Evolutionary conservation across 2,113 vertebrate species (phyloP), one percentile per base, ranked within the genome.

Genomic region (Parus major): DNA sequence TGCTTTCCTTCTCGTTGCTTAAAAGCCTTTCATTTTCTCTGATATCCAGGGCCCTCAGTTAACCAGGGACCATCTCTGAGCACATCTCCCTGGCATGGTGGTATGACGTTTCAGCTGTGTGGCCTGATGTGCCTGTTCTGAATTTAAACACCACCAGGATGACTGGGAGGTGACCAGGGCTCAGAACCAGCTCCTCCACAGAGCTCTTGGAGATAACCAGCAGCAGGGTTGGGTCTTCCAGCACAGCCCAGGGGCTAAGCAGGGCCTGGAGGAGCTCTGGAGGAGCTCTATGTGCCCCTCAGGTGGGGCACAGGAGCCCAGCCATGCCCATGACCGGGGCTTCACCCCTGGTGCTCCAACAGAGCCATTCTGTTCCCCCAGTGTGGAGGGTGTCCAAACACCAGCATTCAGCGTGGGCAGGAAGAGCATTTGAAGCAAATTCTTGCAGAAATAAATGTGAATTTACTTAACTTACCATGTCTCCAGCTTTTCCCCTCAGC

Each of bases 401-500:
- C 75, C 84, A 86, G 55, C 80, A 23, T 77, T 91, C 93, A 87
- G 94, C 22, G 44, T 95, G 96, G 93, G 94, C 96, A 97, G 96
- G 95, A 95, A 94, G 86, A 93, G 90, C 18, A 44, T 97, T 96
- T 94, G 97, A 97, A 97, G 96, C 90, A 90, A 91, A 97, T 93
- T 95, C 96, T 94, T 91, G 92, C 92, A 96, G 97, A 94, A 97
- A 96, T 96, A 97, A 97, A 96, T 96, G 97, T 94, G 95, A 97
- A 97, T 96, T 96, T 96, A 95, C 97, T 96, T 96, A 97, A 97
- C 96, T 96, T 95, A 97, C 97, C 96, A 93, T 97, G 96, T 97
- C 97, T 97, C 97, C 97, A 96, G 95, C 86, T 92, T 94, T 96
- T 86, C 92, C 86, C 86, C 88, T 92, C 93, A n/a, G 39, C 82